Percentiles rank a stretch among this genome's conserved stretches.
These are phyloP conservation scores for Cephus spinipes DNA, from an alignment of 2,888 invertebrate species.

Conservation along the genomic window DNA sequence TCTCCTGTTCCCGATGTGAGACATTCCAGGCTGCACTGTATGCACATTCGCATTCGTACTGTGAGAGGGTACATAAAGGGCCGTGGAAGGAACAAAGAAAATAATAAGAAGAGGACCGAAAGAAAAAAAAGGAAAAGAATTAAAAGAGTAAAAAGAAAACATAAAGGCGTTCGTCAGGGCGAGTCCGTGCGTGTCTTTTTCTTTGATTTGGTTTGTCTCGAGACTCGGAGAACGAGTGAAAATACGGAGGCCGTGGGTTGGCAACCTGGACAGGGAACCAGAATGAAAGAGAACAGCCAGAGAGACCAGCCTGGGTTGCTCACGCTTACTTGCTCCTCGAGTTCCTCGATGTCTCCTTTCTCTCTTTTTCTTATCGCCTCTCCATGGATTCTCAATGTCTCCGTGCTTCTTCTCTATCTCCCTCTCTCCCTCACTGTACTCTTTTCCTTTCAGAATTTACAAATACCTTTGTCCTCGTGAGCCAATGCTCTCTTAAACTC, in stretches of 20 bases:
- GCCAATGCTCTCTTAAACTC: neutral
- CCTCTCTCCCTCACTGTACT: neutral
- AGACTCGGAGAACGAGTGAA: slow-evolving; percentile 22
- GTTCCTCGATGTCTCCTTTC: slow-evolving; percentile 1
- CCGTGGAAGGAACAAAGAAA: neutral
- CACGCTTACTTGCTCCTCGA: neutral
- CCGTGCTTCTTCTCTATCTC: neutral
- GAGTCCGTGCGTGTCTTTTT: neutral
- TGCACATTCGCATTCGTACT: neutral
- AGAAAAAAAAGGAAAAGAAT: neutral
- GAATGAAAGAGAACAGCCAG: slow-evolving; percentile 15
- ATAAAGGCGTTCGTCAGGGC: neutral
- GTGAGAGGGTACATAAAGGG: neutral
- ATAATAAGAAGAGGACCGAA: neutral
- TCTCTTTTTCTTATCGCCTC: slow-evolving; percentile 8
- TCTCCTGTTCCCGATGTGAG: neutral
- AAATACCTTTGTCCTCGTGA: neutral
- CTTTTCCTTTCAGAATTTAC: neutral
- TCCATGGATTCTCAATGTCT: neutral
- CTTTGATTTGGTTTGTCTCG: slow-evolving; percentile 7
- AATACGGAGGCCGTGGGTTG: slow-evolving; percentile 14
- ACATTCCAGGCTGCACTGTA: neutral
- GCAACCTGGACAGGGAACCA: slow-evolving; percentile 12
- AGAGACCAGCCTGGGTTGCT: slow-evolving; percentile 11
- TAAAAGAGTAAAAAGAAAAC: neutral